Evolutionary conservation across 2,888 invertebrate species (phyloP).

Genomic region (Parochlus steinenii): DNA sequence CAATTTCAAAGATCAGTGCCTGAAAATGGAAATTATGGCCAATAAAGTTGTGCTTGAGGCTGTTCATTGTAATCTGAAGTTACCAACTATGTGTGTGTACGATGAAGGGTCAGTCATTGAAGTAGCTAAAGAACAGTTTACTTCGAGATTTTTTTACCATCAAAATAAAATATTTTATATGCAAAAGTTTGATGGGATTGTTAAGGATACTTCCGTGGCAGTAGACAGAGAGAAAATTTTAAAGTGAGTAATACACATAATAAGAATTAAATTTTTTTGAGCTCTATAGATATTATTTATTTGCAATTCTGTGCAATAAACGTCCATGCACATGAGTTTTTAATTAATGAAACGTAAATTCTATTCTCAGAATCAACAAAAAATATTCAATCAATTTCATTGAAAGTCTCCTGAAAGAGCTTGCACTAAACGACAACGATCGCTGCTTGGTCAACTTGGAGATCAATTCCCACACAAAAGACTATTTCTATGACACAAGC

Average conservation of each 20-base stretch:
- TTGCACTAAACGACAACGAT: background rate
- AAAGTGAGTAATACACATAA: too few relatives aligned
- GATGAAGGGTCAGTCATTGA: slow-evolving; percentile 2
- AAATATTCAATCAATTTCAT: background rate
- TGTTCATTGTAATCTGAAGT: slow-evolving; percentile 7
- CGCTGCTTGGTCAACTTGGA: slow-evolving; percentile 5
- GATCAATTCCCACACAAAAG: slow-evolving; percentile 1
- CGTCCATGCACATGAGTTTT: too few relatives aligned
- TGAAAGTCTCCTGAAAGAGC: background rate
- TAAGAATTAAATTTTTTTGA: too few relatives aligned
- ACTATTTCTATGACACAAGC: slow-evolving; percentile 7
- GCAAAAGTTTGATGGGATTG: background rate
- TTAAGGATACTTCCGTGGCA: background rate
- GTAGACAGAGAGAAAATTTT: too few relatives aligned
- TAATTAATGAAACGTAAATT: too few relatives aligned
- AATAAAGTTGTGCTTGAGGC: background rate
- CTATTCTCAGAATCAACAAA: background rate
- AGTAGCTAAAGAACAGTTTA: background rate
- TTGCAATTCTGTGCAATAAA: too few relatives aligned
- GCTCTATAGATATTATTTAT: too few relatives aligned
- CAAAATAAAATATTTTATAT: slow-evolving; percentile 2
- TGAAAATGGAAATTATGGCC: background rate
- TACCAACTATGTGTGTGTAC: background rate
- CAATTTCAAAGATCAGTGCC: slow-evolving; percentile 4
- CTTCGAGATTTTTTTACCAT: slow-evolving; percentile 1